Percentiles rank a stretch among this genome's conserved stretches.
phyloP scores from a whole-genome alignment of 2,888 invertebrate species.

The Yponomeuta evonymella region DNA sequence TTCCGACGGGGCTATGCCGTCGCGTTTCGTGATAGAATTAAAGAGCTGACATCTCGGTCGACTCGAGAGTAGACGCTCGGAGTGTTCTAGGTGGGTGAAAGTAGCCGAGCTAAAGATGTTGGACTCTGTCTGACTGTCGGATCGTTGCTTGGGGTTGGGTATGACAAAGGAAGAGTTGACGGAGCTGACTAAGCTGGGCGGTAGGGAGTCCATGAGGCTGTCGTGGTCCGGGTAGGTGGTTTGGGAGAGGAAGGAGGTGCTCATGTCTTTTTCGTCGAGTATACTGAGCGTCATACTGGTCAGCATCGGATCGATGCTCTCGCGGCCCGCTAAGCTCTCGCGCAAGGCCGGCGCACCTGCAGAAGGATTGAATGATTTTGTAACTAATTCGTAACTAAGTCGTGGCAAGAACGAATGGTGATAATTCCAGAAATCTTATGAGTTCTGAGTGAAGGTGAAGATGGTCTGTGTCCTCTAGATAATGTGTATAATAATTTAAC shows the following conservation, averaged over 20 bases:
- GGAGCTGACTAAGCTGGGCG: conserved; percentile 65
- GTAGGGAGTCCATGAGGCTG: conserved; percentile 63
- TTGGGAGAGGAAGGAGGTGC: conserved; percentile 69
- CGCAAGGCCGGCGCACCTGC: not conserved
- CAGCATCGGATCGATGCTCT: conserved; percentile 66
- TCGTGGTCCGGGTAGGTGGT: conserved; percentile 68
- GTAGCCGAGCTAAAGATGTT: conserved; percentile 65
- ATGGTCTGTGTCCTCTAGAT: no score
- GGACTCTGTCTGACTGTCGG: conserved; percentile 42
- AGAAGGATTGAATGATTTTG: not conserved
- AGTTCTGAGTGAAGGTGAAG: no score
- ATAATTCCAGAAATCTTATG: no score
- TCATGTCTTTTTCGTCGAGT: conserved; percentile 72
- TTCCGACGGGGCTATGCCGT: conserved; percentile 48
- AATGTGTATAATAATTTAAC: no score
- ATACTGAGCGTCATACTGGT: conserved; percentile 71
- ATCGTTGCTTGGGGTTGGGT: conserved; percentile 44
- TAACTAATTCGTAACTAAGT: not conserved
- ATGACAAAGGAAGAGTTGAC: conserved; percentile 63
- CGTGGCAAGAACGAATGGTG: no score
- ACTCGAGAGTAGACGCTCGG: conserved; percentile 53
- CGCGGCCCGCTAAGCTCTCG: conserved; percentile 39
- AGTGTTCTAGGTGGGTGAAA: conserved; percentile 63
- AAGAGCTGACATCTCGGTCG: conserved; percentile 52
- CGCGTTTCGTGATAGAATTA: conserved; percentile 57